Evolutionary conservation across 2,888 invertebrate genomes (phyloP).

Genomic region (Erannis defoliaria): DNA sequence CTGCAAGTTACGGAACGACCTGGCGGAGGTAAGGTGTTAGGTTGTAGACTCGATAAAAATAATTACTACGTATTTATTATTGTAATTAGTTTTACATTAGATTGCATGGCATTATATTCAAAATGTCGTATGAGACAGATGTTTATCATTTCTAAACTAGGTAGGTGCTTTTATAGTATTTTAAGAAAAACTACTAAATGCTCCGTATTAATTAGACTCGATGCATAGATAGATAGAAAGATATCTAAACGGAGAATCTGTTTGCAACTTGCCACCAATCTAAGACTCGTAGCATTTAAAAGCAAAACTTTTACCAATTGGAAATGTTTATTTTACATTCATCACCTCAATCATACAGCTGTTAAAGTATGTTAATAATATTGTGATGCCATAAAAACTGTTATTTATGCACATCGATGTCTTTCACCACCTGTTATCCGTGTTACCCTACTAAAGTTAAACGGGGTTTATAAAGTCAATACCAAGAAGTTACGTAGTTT

Average conservation of each 20-base stretch:
- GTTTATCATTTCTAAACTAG: not conserved
- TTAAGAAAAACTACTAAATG: no score
- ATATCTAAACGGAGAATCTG: not conserved
- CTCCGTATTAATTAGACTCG: no score
- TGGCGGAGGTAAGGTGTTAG: conserved; percentile 7
- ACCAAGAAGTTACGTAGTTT: no score
- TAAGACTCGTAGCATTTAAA: not conserved
- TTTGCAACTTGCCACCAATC: not conserved
- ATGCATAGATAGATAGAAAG: no score
- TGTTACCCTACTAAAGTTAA: not conserved
- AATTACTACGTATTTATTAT: conserved; percentile 1
- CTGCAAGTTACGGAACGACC: conserved; percentile 12
- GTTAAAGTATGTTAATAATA: not conserved
- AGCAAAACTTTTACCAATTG: not conserved
- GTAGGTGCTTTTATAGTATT: not conserved
- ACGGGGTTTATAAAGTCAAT: not conserved
- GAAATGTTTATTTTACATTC: not conserved
- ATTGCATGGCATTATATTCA: not conserved
- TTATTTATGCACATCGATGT: not conserved
- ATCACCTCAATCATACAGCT: not conserved
- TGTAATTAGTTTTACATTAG: not conserved
- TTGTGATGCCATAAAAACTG: not conserved
- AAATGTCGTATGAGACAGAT: not conserved
- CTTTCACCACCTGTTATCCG: not conserved
- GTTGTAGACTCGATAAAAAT: conserved; percentile 9